Evolutionary conservation across 2,113 vertebrate species (phyloP), one percentile per base, ranked within the genome.

Genomic region (Oreochromis spilurus): DNA sequence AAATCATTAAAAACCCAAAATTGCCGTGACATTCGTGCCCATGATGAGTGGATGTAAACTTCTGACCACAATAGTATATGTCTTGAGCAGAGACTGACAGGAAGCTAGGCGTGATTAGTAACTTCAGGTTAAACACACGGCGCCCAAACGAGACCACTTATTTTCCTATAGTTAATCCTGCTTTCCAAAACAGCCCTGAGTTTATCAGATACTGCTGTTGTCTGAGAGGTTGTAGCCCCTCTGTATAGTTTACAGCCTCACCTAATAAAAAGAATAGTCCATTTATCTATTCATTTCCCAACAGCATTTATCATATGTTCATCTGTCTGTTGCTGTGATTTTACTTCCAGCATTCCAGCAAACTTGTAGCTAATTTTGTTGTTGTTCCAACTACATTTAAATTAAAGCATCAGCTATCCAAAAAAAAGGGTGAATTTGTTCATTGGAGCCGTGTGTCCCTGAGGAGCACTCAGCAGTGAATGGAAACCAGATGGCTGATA

Each of bases 401-500:
- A 38, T 50, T n/a, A 77, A 12, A 77, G 55, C 52, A 9, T 45
- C n/a, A 26, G 52, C 72, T 24, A 14, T 50, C 70, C 29, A 17
- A 7, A 21, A n/a, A n/a, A 57, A 50, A 50, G 52, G 26, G 26
- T 70, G 19, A 29, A 81, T 45, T 34, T 7, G 2, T 54, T 62
- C 1, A 26, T 13, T 12, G 11, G 43, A 38, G 72, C 31, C 9
- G 3, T 11, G 57, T 21, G 83, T n/a, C 87, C 78, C 85, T 1
- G 77, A 86, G 24, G 40, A 67, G 19, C 82, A 13, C 48, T 67
- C 79, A 50, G 79, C 72, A 40, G 60, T 67, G n/a, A 58, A 90
- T 87, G 34, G 80, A 79, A 91, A 90, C 75, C 91, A 91, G 87
- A 91, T 90, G 92, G 7, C 79, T 60, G 60, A 83, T 50, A 31